Evolutionary conservation across 2,113 vertebrate genomes (phyloP), one percentile per base, ranked within the genome.

Genomic region (Propithecus coquereli): DNA sequence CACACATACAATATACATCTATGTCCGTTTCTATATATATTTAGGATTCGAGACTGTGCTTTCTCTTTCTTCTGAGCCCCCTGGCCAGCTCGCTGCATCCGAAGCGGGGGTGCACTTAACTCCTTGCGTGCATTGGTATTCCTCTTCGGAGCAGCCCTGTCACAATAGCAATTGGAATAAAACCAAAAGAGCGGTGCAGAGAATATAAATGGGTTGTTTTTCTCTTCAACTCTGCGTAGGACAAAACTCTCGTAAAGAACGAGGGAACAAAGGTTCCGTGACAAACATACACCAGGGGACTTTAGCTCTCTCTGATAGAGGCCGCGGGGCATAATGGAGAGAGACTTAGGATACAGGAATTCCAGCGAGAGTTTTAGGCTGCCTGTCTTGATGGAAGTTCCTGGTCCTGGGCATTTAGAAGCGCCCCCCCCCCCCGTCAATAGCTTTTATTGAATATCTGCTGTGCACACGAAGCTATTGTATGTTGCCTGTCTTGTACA

Each of bases 151-250:
- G 11, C 70, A 37, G 37, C 32, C 94, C 83, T 80, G 93, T 71
- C 93, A 97, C 73, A 50, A 54, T 40, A 83, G 45, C 85, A 89
- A 94, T 93, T 88, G 96, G 76, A 96, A 95, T 93, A 95, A 95
- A 96, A 91, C 86, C 90, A 34, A 71, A 63, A 86, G 73, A 47
- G 32, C 10, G 59, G 77, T 87, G 94, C 50, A 1, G 77, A 70
- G 96, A 97, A 94, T 97, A 93, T 87, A 82, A 97, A 97, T 96
- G 89, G 96, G 85, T 77, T 77, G 87, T 94, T 95, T 90, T 96
- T 70, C 83, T 94, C 87, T 88, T 89, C 61, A 57, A 59, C 37
- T 93, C 73, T 25, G 95, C 82, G 50, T 66, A 89, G 93, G 96
- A 90, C 91, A 74, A 63, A 91, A 96, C 63, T 91, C 94, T 93